Percentiles rank a stretch among this genome's conserved stretches.
Evolutionary conservation across 2,888 invertebrate genomes (phyloP).

Genomic region (Eudasyphora cyanicolor): DNA sequence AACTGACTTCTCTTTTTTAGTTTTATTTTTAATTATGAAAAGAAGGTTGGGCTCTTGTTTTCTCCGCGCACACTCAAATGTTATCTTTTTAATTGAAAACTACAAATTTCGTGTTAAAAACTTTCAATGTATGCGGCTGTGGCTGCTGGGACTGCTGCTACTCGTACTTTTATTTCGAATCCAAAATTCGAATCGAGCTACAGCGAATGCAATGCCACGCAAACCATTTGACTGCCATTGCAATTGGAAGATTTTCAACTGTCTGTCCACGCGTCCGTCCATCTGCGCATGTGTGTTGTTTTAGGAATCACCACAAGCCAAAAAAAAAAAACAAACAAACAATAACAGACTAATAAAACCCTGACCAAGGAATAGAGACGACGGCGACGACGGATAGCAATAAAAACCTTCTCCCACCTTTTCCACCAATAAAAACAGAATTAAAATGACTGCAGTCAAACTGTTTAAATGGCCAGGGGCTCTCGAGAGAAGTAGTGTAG

Average conservation of each 20-base stretch:
- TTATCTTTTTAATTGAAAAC: slow-evolving; percentile 66
- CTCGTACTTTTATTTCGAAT: neutral
- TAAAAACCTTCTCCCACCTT: slow-evolving; percentile 32
- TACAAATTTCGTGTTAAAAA: slow-evolving; percentile 65
- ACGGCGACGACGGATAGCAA: neutral
- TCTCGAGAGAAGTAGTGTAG: too few relatives aligned
- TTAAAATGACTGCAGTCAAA: neutral
- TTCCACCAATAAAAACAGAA: neutral
- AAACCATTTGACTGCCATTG: slow-evolving; percentile 16
- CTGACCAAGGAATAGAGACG: neutral
- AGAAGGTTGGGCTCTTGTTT: slow-evolving; percentile 65
- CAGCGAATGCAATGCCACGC: slow-evolving; percentile 30
- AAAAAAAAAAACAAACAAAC: neutral
- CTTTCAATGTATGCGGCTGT: slow-evolving; percentile 51
- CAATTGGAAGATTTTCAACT: neutral
- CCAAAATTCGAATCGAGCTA: neutral
- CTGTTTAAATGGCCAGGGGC: neutral
- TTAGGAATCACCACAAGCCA: slow-evolving; percentile 51
- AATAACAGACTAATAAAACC: neutral
- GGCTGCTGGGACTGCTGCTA: slow-evolving; percentile 22
- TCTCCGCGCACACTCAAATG: slow-evolving; percentile 54
- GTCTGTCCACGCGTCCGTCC: neutral
- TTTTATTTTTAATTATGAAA: slow-evolving; percentile 64
- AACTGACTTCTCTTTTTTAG: slow-evolving; percentile 44
- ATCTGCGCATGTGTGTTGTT: neutral